Percentiles rank a stretch among this genome's conserved stretches.
These are phyloP conservation scores for Kryphioiulus occultus DNA, from an alignment of 2,888 invertebrate species.

Conservation along the genomic window DNA sequence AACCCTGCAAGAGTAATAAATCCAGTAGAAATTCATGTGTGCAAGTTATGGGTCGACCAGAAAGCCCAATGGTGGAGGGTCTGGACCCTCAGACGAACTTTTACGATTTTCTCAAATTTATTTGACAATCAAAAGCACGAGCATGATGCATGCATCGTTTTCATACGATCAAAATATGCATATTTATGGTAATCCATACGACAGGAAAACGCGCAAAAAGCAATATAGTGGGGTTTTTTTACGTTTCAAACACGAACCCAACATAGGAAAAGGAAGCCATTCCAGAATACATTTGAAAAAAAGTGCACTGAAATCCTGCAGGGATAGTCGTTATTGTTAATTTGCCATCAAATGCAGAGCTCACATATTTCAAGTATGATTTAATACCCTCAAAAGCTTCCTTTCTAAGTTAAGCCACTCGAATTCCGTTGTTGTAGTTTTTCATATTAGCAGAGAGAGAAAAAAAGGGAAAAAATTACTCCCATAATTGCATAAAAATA, in stretches of 20 bases:
- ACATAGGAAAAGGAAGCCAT: constrained; percentile 2
- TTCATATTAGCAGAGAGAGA: background rate
- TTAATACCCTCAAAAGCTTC: background rate
- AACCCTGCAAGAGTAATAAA: too few species aligned
- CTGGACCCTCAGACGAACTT: too few species aligned
- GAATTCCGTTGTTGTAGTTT: background rate
- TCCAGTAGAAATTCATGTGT: too few species aligned
- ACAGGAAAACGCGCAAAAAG: background rate
- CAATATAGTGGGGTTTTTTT: background rate
- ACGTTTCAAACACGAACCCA: background rate
- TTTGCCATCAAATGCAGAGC: background rate
- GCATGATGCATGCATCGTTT: background rate
- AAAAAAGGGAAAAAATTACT: too few species aligned
- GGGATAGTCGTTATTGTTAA: background rate
- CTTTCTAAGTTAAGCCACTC: background rate
- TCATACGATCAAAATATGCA: background rate
- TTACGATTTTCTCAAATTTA: constrained; percentile 8
- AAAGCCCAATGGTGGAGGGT: too few species aligned
- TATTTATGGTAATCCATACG: background rate
- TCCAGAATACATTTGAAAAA: background rate
- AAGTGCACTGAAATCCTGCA: background rate
- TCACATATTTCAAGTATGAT: background rate
- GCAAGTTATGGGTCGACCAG: too few species aligned
- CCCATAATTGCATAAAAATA: background rate
- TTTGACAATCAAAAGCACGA: background rate